Evolutionary conservation across 2,113 vertebrate genomes (phyloP), one percentile per base, ranked within the genome.

Genomic region (Nycticebus coucang): DNA sequence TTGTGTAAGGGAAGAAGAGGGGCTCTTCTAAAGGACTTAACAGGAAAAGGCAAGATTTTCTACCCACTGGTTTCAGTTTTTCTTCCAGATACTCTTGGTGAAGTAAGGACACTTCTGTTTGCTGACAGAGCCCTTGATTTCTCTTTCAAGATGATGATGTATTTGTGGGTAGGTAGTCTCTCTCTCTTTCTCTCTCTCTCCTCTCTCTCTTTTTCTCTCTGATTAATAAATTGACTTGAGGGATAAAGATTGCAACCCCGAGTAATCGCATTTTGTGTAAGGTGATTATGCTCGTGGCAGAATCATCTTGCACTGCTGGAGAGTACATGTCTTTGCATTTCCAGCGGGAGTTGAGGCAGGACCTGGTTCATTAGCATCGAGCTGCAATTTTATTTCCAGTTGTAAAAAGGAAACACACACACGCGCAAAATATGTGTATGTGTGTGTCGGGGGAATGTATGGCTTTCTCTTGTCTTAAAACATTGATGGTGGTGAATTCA

Each of bases 71-170:
- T 98, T 98, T 98, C 98, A 98, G 98, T 98, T 98, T 98, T 98
- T 97, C 97, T 98, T 98, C 98, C 98, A 98, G 98, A 98, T 98
- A 98, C 98, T 99, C 99, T 99, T 99, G 98, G 97, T 98, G 98
- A 98, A 99, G 98, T 99, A 98, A 98, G 98, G 98, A 99, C 98
- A 98, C 98, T 98, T 97, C 97, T 97, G 98, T 98, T 98, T 98
- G 98, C 98, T 98, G 98, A 98, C 98, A 98, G 98, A 98, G 95
- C 98, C 98, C 98, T 98, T 99, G 98, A 97, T 98, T 97, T 98
- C 98, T 98, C 98, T 98, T 98, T 98, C 99, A 99, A 98, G 98
- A 99, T 99, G 99, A 99, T 99, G 99, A 99, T 99, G 99, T 99
- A 99, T 99, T 98, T 99, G 97, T 99, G 99, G 99, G 99, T 99